A percentile compares a stretch with the other conserved stretches of the same genome.
Evolutionary conservation across 2,113 vertebrate genomes (phyloP).

Genomic region (Pagrus major): DNA sequence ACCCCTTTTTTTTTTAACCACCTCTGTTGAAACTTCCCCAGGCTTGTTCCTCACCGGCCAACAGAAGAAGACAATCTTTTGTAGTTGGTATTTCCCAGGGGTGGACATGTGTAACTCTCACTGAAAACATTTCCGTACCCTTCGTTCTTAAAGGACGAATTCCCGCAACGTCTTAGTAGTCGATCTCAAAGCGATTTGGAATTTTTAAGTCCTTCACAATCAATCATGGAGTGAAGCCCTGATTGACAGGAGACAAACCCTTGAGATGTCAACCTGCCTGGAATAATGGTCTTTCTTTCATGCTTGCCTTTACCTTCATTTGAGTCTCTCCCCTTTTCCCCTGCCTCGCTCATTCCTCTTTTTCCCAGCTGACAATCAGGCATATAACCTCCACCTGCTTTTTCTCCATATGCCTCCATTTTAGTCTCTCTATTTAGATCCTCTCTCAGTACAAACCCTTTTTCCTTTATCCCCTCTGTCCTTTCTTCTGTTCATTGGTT

Average conservation of each 20-base stretch:
- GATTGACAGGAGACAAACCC: conserved; percentile 53
- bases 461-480: conserved; percentile 20
- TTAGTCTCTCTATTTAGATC: conserved; percentile 20
- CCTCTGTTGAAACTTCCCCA: conserved; percentile 27
- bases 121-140: conserved; percentile 53
- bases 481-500: conserved; percentile 40
- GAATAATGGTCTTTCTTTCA: conserved; percentile 42
- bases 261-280: conserved; percentile 41
- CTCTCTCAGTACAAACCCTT: conserved; percentile 4
- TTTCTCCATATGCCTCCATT: conserved; percentile 18
- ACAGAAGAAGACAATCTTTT: conserved; percentile 48
- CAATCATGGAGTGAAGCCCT: conserved; percentile 17
- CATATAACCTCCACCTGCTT: background rate
- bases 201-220: conserved; percentile 54
- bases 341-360: conserved; percentile 6
- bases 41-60: conserved; percentile 15
- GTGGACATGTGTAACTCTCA: conserved; percentile 37
- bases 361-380: conserved; percentile 57
- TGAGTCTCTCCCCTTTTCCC: background rate
- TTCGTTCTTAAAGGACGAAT: conserved; percentile 42
- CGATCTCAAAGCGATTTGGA: conserved; percentile 44
- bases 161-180: conserved; percentile 26
- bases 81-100: conserved; percentile 27
- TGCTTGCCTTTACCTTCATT: background rate
- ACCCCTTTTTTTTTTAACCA: conserved; percentile 21